phyloP scores from a whole-genome alignment of 2,888 invertebrate species.

The Lycophotia porphyrea region DNA sequence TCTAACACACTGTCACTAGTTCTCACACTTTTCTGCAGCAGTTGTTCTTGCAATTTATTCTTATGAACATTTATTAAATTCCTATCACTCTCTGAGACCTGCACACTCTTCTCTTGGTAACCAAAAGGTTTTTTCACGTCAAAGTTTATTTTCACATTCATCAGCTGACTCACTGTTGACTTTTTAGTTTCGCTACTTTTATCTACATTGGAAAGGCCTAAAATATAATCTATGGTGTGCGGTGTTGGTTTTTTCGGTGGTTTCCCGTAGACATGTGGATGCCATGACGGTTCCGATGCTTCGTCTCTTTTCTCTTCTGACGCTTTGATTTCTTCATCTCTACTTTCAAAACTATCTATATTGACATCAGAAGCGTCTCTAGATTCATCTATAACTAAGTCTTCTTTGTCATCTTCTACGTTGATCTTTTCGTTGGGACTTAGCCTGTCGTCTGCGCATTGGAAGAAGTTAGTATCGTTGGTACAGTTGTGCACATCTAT shows the following conservation, averaged over 20 bases:
- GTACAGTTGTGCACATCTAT: conserved; percentile 65
- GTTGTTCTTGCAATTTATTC: conserved; percentile 85
- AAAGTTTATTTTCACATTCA: conserved; percentile 82
- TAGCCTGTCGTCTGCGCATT: conserved; percentile 74
- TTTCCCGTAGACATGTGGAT: conserved; percentile 96
- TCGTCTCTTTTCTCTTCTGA: conserved; percentile 72
- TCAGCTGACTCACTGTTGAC: conserved; percentile 79
- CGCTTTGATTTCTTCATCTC: conserved; percentile 62
- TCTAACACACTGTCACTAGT: conserved; percentile 83
- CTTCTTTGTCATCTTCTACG: conserved; percentile 80
- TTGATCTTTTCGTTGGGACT: conserved; percentile 81
- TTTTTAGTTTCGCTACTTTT: conserved; percentile 69
- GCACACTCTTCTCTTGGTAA: conserved; percentile 79
- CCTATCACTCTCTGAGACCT: conserved; percentile 83
- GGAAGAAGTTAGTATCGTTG: conserved; percentile 70
- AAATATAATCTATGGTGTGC: conserved; percentile 96
- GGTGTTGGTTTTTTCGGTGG: conserved; percentile 96
- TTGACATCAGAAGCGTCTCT: conserved; percentile 69
- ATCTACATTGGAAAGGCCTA: conserved; percentile 90
- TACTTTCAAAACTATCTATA: conserved; percentile 58
- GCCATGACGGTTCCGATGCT: conserved; percentile 92
- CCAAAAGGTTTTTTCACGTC: conserved; percentile 73
- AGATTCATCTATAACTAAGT: conserved; percentile 75
- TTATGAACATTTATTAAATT: conserved; percentile 82
- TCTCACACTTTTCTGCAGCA: conserved; percentile 82